phyloP scores from a whole-genome alignment of 2,113 vertebrate species.

The Festucalex cinctus region DNA sequence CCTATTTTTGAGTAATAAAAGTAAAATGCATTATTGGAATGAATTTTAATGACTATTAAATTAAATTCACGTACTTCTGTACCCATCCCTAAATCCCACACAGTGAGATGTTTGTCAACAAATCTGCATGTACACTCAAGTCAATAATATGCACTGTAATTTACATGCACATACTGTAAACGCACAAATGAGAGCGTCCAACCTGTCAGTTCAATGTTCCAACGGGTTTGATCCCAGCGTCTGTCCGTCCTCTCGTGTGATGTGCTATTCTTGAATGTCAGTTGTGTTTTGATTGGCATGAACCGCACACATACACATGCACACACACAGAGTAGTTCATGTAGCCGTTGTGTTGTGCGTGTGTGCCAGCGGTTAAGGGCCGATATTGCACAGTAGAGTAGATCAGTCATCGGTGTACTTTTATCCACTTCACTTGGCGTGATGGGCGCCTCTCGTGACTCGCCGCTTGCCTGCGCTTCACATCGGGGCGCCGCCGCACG shows the following conservation, averaged over 20 bases:
- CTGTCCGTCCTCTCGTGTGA: slow-evolving; percentile 32
- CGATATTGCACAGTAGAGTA: slow-evolving; percentile 63
- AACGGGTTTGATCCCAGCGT: neutral
- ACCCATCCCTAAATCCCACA: too few relatives aligned
- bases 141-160: too few relatives aligned
- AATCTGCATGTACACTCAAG: too few relatives aligned
- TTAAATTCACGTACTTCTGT: too few relatives aligned
- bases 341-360: slow-evolving; percentile 24
- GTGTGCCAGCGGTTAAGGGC: slow-evolving; percentile 35
- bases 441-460: slow-evolving; percentile 72
- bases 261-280: slow-evolving; percentile 29
- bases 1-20: too few relatives aligned
- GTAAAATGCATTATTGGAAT: too few relatives aligned
- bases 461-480: slow-evolving; percentile 63
- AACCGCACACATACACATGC: slow-evolving; percentile 9
- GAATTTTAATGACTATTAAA: too few relatives aligned
- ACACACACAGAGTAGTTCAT: slow-evolving; percentile 27
- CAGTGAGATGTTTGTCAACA: too few relatives aligned
- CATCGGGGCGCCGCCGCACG: slow-evolving; percentile 40
- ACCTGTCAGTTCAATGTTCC: neutral
- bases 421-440: slow-evolving; percentile 69
- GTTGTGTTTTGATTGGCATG: slow-evolving; percentile 53
- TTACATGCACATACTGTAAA: too few relatives aligned
- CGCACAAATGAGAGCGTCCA: neutral
- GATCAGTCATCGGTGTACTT: slow-evolving; percentile 59